Evolutionary conservation across 2,888 invertebrate genomes (phyloP).

Genomic region (Brenthis ino): DNA sequence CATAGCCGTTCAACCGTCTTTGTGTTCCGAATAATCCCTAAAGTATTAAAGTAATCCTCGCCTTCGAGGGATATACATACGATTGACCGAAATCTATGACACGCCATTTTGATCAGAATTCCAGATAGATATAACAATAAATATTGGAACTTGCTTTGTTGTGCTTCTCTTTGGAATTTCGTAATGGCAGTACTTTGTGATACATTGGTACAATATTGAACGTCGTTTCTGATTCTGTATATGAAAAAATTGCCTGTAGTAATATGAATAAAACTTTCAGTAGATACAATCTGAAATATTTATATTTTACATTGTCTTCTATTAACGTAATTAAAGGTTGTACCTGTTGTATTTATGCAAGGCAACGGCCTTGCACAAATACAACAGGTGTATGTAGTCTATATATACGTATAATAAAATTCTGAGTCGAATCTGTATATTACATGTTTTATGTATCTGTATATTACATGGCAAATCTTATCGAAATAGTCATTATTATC

Average conservation of each 20-base stretch:
- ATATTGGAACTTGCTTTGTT: conserved; percentile 23
- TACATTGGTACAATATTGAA: conserved; percentile 1
- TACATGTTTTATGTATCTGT: too few relatives aligned
- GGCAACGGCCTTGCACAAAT: neutral
- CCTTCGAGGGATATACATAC: conserved; percentile 44
- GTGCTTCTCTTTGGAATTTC: conserved; percentile 18
- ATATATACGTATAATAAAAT: too few relatives aligned
- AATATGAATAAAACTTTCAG: too few relatives aligned
- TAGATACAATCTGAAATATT: too few relatives aligned
- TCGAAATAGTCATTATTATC: too few relatives aligned
- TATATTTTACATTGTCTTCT: too few relatives aligned
- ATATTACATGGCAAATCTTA: too few relatives aligned
- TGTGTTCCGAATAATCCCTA: conserved; percentile 39
- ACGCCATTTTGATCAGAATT: conserved; percentile 39
- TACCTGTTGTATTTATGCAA: too few relatives aligned
- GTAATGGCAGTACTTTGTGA: conserved; percentile 12
- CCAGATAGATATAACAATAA: conserved; percentile 34
- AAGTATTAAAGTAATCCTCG: conserved; percentile 40
- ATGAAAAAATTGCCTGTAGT: neutral
- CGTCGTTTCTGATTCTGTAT: neutral
- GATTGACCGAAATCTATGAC: conserved; percentile 44
- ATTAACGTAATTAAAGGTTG: too few relatives aligned
- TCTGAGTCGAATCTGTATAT: too few relatives aligned
- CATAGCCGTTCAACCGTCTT: conserved; percentile 40
- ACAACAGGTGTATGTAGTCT: neutral